Conservation (phyloP, 2,797 vertebrate genomes). For the Catamblyrhynchus diadema region DNA sequence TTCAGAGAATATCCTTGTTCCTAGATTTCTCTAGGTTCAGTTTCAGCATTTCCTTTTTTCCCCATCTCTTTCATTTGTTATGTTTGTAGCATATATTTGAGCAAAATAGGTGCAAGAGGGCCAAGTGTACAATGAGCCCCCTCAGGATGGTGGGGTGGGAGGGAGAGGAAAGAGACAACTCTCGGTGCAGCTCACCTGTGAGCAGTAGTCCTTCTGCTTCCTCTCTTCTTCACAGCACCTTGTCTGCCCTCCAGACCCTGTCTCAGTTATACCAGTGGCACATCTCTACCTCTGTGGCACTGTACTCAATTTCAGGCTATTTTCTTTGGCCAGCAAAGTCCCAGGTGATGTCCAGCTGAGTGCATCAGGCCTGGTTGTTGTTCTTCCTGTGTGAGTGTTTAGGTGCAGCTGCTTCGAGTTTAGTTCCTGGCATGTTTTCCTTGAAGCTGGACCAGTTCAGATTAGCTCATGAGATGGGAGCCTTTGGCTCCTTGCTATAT, state of each 20-base stretch:
- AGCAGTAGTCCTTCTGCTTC: neutral
- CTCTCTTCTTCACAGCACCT: neutral
- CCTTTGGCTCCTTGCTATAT: neutral
- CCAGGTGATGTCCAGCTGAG: neutral
- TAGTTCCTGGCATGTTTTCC: neutral
- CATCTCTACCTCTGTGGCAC: neutral
- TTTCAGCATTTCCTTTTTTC: neutral
- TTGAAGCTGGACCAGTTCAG: neutral
- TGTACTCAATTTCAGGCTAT: neutral
- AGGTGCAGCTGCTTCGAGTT: neutral
- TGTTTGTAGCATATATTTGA: neutral
- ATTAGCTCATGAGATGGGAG: neutral
- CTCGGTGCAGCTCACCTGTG: neutral
- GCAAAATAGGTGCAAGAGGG: neutral
- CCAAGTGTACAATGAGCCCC: accelerated
- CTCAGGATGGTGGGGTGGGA: neutral
- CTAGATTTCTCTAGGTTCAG: neutral
- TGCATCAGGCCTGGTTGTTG: neutral
- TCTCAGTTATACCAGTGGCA: neutral
- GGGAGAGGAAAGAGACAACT: neutral
- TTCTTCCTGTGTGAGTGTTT: neutral
- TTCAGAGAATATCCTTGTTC: neutral
- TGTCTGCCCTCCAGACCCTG: neutral
- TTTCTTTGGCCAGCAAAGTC: neutral
- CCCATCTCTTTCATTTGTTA: neutral